These are phyloP conservation scores for Lacanobia wlatinum DNA, from an alignment of 2,888 invertebrate species.

Conservation along the genomic window DNA sequence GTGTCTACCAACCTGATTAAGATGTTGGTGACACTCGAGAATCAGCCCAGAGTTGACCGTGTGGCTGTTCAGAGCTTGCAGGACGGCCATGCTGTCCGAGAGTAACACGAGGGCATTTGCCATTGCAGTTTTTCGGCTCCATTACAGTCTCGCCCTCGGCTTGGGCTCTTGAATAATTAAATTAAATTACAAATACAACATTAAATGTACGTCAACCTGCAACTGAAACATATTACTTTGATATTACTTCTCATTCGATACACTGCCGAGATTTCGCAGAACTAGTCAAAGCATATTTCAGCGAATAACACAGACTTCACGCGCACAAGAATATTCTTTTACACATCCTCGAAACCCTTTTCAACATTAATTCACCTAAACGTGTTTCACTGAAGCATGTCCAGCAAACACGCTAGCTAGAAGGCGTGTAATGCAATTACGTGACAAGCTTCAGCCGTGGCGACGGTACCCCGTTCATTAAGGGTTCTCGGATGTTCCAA, in stretches of 20 bases:
- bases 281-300: slow-evolving; percentile 16
- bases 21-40: too few relatives aligned
- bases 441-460: slow-evolving; percentile 48
- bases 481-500: slow-evolving; percentile 24
- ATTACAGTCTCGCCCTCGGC: not conserved
- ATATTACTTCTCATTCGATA: not conserved
- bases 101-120: too few relatives aligned
- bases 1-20: too few relatives aligned
- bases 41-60: too few relatives aligned
- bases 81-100: too few relatives aligned
- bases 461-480: slow-evolving; percentile 47
- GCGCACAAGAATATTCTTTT: slow-evolving; percentile 26
- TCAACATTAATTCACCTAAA: slow-evolving; percentile 41
- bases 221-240: not conserved
- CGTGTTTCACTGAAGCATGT: slow-evolving; percentile 37
- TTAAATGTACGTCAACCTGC: not conserved
- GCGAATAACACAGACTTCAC: slow-evolving; percentile 12
- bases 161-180: not conserved
- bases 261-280: not conserved
- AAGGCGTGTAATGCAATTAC: slow-evolving; percentile 57
- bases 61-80: too few relatives aligned
- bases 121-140: not conserved
- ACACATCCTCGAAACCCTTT: slow-evolving; percentile 28
- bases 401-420: slow-evolving; percentile 47
- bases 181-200: not conserved